Percentiles rank a stretch among this genome's conserved stretches.
These are phyloP conservation scores for Spinus olivaceus DNA, from an alignment of 2,797 vertebrate genomes.

Conservation along the genomic window DNA sequence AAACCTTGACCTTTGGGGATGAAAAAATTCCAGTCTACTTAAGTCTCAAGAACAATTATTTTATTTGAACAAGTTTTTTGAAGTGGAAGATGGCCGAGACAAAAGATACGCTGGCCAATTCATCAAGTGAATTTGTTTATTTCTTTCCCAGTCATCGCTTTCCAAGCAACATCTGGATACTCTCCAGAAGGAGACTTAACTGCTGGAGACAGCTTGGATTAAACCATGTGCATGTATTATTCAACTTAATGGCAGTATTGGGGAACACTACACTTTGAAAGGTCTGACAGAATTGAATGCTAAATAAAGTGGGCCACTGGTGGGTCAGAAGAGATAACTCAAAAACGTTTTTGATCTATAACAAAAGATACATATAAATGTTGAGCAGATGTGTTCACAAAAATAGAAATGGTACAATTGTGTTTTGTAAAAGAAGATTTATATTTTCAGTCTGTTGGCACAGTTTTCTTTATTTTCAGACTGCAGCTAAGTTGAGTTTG, in stretches of 20 bases:
- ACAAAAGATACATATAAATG: background rate
- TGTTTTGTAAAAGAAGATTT: background rate
- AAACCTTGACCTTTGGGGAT: background rate
- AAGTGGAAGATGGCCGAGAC: background rate
- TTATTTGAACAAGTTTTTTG: background rate
- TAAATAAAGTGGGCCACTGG: background rate
- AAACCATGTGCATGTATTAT: background rate
- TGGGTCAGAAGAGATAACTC: background rate
- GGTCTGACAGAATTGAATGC: background rate
- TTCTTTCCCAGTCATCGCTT: slow-evolving; percentile 1
- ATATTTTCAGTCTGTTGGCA: background rate
- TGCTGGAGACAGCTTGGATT: background rate
- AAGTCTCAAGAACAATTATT: background rate
- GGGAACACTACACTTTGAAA: background rate
- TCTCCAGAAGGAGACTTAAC: slow-evolving; percentile 11
- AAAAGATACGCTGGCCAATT: background rate
- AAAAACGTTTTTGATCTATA: background rate
- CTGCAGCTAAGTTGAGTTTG: background rate
- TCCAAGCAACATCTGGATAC: slow-evolving; percentile 15
- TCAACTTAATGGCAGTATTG: background rate
- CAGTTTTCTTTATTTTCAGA: background rate
- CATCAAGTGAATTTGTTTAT: background rate
- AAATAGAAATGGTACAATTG: background rate
- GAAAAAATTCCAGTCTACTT: background rate
- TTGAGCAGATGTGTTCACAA: background rate